phyloP scores from a whole-genome alignment of 1,140 invertebrate genomes.

The Asobara japonica region DNA sequence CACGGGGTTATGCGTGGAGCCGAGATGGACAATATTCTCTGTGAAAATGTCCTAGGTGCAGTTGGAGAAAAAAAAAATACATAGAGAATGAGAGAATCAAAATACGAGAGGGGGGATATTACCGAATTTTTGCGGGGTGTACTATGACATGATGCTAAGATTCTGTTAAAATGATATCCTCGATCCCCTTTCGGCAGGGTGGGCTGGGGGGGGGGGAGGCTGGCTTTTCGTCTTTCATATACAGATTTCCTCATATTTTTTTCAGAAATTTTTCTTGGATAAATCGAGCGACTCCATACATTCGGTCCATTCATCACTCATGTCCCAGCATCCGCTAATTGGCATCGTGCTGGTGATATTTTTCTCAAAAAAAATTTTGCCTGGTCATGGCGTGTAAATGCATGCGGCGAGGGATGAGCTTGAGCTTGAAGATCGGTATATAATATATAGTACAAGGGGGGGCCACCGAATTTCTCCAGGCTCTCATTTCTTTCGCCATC shows the following conservation, averaged over 20 bases:
- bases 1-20: slow-evolving; percentile 47
- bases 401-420: background rate
- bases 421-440: background rate
- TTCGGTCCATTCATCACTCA: slow-evolving; percentile 14
- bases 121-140: slow-evolving; percentile 44
- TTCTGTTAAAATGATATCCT: slow-evolving; percentile 64
- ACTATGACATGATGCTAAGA: slow-evolving; percentile 55
- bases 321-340: slow-evolving; percentile 28
- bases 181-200: background rate
- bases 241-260: background rate
- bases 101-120: slow-evolving; percentile 19
- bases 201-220: background rate
- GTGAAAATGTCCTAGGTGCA: background rate
- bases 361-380: slow-evolving; percentile 34
- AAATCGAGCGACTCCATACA: background rate
- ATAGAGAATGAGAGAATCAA: background rate
- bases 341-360: slow-evolving; percentile 24
- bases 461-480: background rate
- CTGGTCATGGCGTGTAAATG: slow-evolving; percentile 41
- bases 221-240: background rate
- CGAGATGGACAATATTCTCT: slow-evolving; percentile 14
- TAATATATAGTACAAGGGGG: background rate
- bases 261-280: background rate
- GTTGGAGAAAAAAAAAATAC: background rate
- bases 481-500: background rate